A percentile compares a stretch with the other conserved stretches of the same genome.
phyloP scores from a whole-genome alignment of 1,140 invertebrate species.

The Luehdorfia chinensis region DNA sequence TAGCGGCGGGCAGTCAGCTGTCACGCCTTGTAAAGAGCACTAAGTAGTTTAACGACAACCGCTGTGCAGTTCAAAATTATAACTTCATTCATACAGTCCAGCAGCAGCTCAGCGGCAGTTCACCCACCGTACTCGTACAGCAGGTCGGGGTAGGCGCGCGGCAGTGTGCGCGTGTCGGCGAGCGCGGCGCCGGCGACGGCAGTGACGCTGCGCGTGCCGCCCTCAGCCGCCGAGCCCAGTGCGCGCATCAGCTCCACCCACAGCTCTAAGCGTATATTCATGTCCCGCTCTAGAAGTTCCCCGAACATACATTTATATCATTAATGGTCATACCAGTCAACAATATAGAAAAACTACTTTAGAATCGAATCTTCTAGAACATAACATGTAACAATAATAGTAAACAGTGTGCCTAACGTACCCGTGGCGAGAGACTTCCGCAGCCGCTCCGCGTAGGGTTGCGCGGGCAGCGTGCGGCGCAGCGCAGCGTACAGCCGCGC shows the following conservation, averaged over 20 bases:
- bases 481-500: constrained; percentile 21
- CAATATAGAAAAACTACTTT: too few species aligned
- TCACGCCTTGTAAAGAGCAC: too few species aligned
- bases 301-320: too few species aligned
- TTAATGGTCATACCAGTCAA: too few species aligned
- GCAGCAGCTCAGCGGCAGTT: background rate
- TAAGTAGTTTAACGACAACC: too few species aligned
- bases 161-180: constrained; percentile 21
- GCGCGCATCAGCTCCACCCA: constrained; percentile 35
- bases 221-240: constrained; percentile 19
- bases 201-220: constrained; percentile 10
- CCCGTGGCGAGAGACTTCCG: constrained; percentile 23
- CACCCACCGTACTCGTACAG: constrained; percentile 36
- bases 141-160: constrained; percentile 36
- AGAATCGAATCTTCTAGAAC: too few species aligned
- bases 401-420: background rate
- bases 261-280: constrained; percentile 21
- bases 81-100: background rate
- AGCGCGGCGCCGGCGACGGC: constrained; percentile 30
- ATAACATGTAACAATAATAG: too few species aligned
- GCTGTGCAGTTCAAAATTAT: too few species aligned
- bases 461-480: constrained; percentile 21
- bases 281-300: background rate
- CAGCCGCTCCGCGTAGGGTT: constrained; percentile 24
- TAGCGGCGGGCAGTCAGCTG: too few species aligned